phyloP scores from a whole-genome alignment of 2,888 invertebrate species.

The Dorcus parallelipipedus region DNA sequence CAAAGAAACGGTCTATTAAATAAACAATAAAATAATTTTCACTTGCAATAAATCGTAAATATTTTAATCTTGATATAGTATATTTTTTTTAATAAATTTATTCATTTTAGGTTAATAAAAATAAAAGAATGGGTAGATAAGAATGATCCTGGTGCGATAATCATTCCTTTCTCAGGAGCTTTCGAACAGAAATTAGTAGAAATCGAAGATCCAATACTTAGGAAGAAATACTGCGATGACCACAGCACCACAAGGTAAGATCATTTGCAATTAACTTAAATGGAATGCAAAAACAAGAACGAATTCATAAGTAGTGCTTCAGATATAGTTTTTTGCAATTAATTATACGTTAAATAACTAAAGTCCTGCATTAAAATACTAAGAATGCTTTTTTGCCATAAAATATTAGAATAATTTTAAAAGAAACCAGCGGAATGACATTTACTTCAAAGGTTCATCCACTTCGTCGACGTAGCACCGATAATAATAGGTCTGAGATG shows the following conservation, averaged over 20 bases:
- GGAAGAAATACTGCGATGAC: constrained; percentile 78
- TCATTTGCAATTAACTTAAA: background rate
- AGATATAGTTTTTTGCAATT: no score
- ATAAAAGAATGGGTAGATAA: constrained; percentile 99
- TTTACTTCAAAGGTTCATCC: constrained; percentile 29
- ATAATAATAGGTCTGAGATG: constrained; percentile 41
- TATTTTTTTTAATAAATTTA: background rate
- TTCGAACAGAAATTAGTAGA: constrained; percentile 85
- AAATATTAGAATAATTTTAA: background rate
- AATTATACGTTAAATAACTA: no score
- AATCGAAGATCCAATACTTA: constrained; percentile 72
- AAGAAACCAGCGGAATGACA: no score
- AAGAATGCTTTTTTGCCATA: background rate
- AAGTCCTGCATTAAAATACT: background rate
- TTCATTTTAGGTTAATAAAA: constrained; percentile 73
- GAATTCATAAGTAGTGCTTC: background rate
- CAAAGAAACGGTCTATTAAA: no score
- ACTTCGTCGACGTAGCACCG: constrained; percentile 35
- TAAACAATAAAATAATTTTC: no score
- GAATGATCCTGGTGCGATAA: constrained; percentile 87
- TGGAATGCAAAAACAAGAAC: background rate
- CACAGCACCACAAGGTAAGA: constrained; percentile 73
- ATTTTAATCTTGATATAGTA: no score
- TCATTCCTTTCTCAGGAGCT: constrained; percentile 95
- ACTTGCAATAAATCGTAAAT: no score